Evolutionary conservation across 2,888 invertebrate genomes (phyloP).

Genomic region (Shargacucullia verbasci): DNA sequence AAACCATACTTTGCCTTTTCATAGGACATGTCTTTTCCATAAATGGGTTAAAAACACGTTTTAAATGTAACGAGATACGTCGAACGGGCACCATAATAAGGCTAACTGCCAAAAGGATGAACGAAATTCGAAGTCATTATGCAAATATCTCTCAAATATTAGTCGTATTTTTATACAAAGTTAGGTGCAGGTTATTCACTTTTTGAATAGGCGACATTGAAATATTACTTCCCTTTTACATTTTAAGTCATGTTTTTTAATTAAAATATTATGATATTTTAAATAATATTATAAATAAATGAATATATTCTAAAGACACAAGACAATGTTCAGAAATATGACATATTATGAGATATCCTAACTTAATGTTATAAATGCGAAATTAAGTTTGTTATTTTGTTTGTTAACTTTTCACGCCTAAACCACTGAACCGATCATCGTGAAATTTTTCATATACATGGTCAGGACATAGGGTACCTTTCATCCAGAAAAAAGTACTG

Average conservation of each 20-base stretch:
- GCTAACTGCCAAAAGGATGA: conserved; percentile 15
- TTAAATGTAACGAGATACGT: conserved; percentile 25
- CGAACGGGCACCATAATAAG: conserved; percentile 20
- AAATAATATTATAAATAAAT: too few species aligned
- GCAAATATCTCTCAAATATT: background rate
- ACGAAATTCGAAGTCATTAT: conserved; percentile 14
- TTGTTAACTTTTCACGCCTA: too few species aligned
- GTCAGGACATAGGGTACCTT: too few species aligned
- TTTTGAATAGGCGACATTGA: background rate
- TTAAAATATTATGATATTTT: too few species aligned
- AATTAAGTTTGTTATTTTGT: too few species aligned
- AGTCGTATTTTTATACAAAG: conserved; percentile 8
- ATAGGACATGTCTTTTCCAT: conserved; percentile 29
- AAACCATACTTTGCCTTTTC: conserved; percentile 31
- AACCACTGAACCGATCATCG: too few species aligned
- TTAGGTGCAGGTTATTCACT: conserved; percentile 36
- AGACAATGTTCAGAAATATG: too few species aligned
- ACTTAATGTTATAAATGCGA: too few species aligned
- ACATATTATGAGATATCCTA: too few species aligned
- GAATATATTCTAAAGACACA: too few species aligned
- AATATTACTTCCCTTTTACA: background rate
- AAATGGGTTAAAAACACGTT: conserved; percentile 35
- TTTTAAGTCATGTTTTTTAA: background rate
- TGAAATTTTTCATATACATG: too few species aligned
- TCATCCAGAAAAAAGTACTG: too few species aligned